A percentile compares a stretch with the other conserved stretches of the same genome.
phyloP scores from a whole-genome alignment of 2,888 invertebrate species.

The Alloplasta piceator region DNA sequence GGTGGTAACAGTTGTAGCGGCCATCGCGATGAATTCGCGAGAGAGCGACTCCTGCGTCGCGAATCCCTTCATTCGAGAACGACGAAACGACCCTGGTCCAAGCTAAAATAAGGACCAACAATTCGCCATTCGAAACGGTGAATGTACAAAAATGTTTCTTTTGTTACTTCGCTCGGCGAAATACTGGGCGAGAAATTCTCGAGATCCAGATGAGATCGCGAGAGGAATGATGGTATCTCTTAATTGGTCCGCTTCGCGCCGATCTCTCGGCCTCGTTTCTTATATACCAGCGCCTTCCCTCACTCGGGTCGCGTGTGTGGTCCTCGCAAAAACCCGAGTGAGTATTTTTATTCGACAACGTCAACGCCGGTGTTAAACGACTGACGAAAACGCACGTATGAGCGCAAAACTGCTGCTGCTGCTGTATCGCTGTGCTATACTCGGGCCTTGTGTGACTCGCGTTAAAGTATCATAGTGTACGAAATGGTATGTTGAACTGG shows the following conservation, averaged over 20 bases:
- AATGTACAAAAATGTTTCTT: neutral
- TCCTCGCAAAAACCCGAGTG: constrained; percentile 69
- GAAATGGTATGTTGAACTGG: constrained; percentile 30
- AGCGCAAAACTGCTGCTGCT: no score
- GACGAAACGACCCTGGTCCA: constrained; percentile 44
- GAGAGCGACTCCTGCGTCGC: no score
- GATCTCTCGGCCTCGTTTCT: constrained; percentile 5
- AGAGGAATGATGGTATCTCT: constrained; percentile 68
- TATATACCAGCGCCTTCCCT: neutral
- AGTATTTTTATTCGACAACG: constrained; percentile 80
- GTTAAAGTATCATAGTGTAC: constrained; percentile 25
- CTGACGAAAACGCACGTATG: constrained; percentile 78
- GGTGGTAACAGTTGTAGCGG: constrained; percentile 64
- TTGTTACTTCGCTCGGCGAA: neutral
- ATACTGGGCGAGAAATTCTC: constrained; percentile 15
- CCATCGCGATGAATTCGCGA: constrained; percentile 59
- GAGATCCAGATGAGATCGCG: constrained; percentile 52
- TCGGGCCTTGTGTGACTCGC: neutral
- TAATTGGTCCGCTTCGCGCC: constrained; percentile 72
- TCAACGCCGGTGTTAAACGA: constrained; percentile 81
- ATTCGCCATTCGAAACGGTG: no score
- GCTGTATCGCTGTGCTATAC: no score
- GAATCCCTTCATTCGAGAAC: constrained; percentile 5
- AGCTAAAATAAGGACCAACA: constrained; percentile 65
- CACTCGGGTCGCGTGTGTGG: constrained; percentile 76